Evolutionary conservation across 2,797 vertebrate genomes (phyloP).

Genomic region (Myripristis jacobus): DNA sequence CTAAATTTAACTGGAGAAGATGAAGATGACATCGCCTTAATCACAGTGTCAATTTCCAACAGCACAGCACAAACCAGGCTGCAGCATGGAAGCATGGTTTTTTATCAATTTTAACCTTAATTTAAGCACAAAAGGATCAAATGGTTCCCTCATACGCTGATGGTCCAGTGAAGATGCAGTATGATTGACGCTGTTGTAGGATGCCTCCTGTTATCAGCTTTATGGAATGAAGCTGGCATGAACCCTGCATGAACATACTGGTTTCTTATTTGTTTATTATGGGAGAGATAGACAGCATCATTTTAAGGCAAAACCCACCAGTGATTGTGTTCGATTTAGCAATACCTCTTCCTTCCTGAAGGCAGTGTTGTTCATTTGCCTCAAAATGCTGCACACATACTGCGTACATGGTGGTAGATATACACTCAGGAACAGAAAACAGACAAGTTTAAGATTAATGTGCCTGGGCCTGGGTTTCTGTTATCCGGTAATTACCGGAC

Average conservation of each 20-base stretch:
- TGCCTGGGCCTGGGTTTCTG: too few relatives aligned
- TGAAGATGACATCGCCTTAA: background rate
- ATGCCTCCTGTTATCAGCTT: constrained; percentile 49
- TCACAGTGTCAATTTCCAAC: constrained; percentile 5
- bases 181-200: background rate
- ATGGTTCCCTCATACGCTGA: background rate
- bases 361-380: background rate
- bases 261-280: constrained; percentile 1
- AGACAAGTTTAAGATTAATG: too few relatives aligned
- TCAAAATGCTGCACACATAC: background rate
- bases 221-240: constrained; percentile 59
- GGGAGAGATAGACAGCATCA: constrained; percentile 43
- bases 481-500: too few relatives aligned
- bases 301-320: background rate
- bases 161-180: background rate
- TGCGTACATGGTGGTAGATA: background rate
- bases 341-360: background rate
- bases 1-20: too few relatives aligned
- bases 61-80: background rate
- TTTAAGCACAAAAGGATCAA: constrained; percentile 5
- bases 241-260: constrained; percentile 53
- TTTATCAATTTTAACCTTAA: background rate
- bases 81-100: constrained; percentile 49
- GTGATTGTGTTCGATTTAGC: background rate
- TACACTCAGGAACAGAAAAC: too few relatives aligned